Evolutionary conservation across 2,113 vertebrate species (phyloP), one percentile per base, ranked within the genome.

Genomic region (Podocnemis expansa): DNA sequence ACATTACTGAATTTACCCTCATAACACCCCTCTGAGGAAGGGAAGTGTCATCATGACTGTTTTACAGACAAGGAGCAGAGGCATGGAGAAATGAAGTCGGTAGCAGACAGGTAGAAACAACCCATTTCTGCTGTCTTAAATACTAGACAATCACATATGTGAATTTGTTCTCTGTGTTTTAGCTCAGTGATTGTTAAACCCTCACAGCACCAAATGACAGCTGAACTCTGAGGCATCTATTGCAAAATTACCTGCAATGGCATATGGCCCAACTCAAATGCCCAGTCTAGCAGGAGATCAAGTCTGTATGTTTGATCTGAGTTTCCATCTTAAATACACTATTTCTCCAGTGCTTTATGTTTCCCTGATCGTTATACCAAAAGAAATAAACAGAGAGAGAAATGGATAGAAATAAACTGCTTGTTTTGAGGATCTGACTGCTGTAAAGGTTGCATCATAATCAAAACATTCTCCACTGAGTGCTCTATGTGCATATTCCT

Each of bases 171-270:
- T 80, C 45, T 54, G 5, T 1, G 0, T 58, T 82, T 79, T 27
- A 73, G 24, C 78, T 5, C 0, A 63, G 45, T 0, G 3, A 45
- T 47, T 0, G 2, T 8, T 43, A 70, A 80, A 51, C 80, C 85
- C 80, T n/a, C 1, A 9, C 11, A 80, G 41, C n/a, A 0, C 52
- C 56, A 2, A 10, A 12, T 3, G 38, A 67, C 49, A 27, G 75
- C 70, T 89, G 90, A 56, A 88, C 92, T n/a, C 67, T 0, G 4
- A 82, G 88, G 31, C 0, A 2, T 41, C n/a, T 52, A 78, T 58
- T 3, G 78, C 2, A 29, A n/a, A 49, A 29, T 54, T 0, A 0
- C 22, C 51, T 0, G 1, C 1, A 0, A 5, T 45, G 87, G 70
- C 51, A 49, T 3, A 1, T 34, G 31, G 75, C 38, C 27, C 13